phyloP scores from a whole-genome alignment of 2,113 vertebrate species.

The Jacana jacana region DNA sequence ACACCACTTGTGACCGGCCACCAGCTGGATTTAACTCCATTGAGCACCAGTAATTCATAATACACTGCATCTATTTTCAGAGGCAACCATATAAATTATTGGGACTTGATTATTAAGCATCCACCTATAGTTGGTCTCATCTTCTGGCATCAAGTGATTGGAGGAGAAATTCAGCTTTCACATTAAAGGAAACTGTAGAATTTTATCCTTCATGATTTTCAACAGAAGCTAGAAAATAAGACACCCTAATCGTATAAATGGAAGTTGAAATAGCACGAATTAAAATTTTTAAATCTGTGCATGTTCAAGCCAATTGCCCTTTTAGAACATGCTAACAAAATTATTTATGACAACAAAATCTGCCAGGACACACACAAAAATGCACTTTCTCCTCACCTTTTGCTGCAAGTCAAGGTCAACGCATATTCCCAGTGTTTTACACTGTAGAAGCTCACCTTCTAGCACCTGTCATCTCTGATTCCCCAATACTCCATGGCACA shows the following conservation, averaged over 20 bases:
- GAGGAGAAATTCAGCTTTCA: neutral
- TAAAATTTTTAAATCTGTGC: neutral
- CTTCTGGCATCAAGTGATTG: neutral
- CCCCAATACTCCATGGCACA: neutral
- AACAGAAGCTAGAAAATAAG: neutral
- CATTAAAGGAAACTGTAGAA: accelerated
- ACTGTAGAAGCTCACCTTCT: neutral
- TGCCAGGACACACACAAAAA: neutral
- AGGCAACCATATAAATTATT: neutral
- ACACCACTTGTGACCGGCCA: no score
- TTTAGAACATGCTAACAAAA: neutral
- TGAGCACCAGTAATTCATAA: no score
- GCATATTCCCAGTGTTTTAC: neutral
- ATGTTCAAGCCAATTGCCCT: neutral
- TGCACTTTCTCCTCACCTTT: neutral
- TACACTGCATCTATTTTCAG: neutral
- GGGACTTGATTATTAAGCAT: neutral
- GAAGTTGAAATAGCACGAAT: neutral
- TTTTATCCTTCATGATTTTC: neutral
- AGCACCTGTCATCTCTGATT: neutral
- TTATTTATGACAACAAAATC: neutral
- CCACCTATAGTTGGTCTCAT: neutral
- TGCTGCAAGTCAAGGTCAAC: neutral
- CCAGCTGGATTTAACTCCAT: no score
- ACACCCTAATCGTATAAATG: neutral